phyloP scores from a whole-genome alignment of 2,797 vertebrate genomes.

The Argyrosomus regius region DNA sequence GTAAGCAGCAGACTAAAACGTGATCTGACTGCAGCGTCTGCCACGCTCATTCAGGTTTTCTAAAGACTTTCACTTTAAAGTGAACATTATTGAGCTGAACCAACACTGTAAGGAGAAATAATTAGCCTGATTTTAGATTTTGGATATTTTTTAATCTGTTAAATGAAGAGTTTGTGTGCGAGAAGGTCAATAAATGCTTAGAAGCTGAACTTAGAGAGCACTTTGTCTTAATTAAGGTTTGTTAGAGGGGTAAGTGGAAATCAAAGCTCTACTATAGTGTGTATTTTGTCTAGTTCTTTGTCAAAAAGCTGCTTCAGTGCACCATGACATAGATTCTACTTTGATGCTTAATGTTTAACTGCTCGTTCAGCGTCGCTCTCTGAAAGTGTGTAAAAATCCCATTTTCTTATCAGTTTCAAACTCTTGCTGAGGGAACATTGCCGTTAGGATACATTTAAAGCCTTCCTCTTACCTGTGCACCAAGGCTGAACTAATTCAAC shows the following conservation, averaged over 20 bases:
- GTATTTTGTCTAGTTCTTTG: not conserved
- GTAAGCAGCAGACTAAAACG: not conserved
- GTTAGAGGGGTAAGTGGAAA: not conserved
- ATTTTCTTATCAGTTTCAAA: slow-evolving; percentile 59
- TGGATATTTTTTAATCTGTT: slow-evolving; percentile 3
- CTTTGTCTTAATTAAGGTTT: slow-evolving; percentile 28
- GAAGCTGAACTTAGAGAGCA: slow-evolving; percentile 10
- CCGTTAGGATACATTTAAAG: slow-evolving; percentile 46
- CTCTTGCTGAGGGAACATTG: slow-evolving; percentile 41
- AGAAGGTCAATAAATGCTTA: not conserved
- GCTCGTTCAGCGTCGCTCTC: slow-evolving; percentile 26
- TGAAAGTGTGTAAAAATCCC: slow-evolving; percentile 52
- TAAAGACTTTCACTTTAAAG: slow-evolving; percentile 8
- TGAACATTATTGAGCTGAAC: slow-evolving; percentile 6
- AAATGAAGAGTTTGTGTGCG: not conserved
- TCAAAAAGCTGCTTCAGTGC: slow-evolving; percentile 18
- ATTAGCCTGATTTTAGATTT: slow-evolving; percentile 19
- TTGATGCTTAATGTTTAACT: slow-evolving; percentile 65
- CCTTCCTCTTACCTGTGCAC: slow-evolving; percentile 35
- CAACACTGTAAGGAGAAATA: not conserved
- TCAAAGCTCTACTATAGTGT: slow-evolving; percentile 8
- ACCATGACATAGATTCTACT: not conserved
- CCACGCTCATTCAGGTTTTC: not conserved
- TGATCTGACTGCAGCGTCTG: not conserved
- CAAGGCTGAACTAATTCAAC: slow-evolving; percentile 56